Evolutionary conservation across 2,113 vertebrate species (phyloP), one percentile per base, ranked within the genome.

Genomic region (Edolisoma coerulescens): DNA sequence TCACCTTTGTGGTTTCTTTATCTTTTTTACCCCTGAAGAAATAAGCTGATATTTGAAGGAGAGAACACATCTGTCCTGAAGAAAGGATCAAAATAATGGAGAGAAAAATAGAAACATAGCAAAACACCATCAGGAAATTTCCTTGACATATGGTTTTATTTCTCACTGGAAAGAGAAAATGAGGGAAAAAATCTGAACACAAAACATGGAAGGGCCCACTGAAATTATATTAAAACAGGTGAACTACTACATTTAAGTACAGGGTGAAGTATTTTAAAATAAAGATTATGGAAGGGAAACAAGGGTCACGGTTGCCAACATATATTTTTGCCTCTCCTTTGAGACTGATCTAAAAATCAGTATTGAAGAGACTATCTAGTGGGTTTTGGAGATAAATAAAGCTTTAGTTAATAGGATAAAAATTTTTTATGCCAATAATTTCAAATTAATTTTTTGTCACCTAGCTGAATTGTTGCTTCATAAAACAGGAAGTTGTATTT

Each of bases 291-390:
- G 87, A 73, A n/a, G 65, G 39, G 73, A 75, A 87, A n/a, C 3
- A 70, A 54, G 17, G 5, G 4, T 17, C n/a, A 60, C 0, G 0
- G 2, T 44, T 53, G 11, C 5, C 21, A 67, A 18, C 1, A 50
- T 45, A 4, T 68, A n/a, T 54, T 87, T 90, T 45, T 69, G 8
- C 19, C 2, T 81, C 21, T 90, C 19, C 24, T 33, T 81, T 49
- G n/a, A 47, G 33, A 39, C 7, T 3, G 6, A 54, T 21, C 12
- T 80, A 68, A 80, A 79, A 79, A 32, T 45, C 26, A n/a, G 17
- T 56, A 45, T 21, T 59, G 8, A 11, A 78, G 21, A 74, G n/a
- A 74, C 0, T 2, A n/a, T 17, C 8, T 8, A 61, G 3, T 10
- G 3, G 5, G 4, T 32, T 78, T 56, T 65, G 28, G 50, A 78